Evolutionary conservation across 2,888 invertebrate species (phyloP), one percentile per base, ranked within the genome.

Genomic region (Colletes collaris): DNA sequence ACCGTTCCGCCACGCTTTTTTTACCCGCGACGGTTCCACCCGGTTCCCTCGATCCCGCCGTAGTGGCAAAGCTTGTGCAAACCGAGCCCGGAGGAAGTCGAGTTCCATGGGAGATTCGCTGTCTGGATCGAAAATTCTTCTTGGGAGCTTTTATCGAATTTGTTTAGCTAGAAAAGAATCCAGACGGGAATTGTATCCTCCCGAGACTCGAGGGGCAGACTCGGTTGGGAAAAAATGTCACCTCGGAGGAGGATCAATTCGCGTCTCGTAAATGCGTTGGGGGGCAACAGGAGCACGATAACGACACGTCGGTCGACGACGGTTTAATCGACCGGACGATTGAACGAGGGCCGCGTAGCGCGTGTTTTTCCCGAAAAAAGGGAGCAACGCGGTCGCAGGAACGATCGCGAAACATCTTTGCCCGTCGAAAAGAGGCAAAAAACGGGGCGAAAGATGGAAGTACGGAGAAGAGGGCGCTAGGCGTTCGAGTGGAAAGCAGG

Each of bases 1-100:
- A 40, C 64, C 77, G 78, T 78, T 77, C 77, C 78, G 59, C 69
- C 64, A 40, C 37, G 16, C 62, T 35, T 64, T 56, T 16, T 75
- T 67, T 53, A 46, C 11, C 72, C n/a, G 10, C 11, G 44, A 16
- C 69, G 69, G 69, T 76, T 78, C 64, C 77, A 68, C 63, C 68
- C 68, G 46, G 76, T 58, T 76, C 58, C 56, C 8, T 27, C 44
- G 27, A 27, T 4, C 46, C 13, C 8, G 10, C 4, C 7, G 6
- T 27, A 44, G 44, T 16, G 56, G 37, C 59, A 59, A 77, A 68
- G 78, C 69, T 77, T 60, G 55, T 40, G 69, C 69, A 35, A 78
- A 68, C 67, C 27, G 40, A 8, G 13, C 53, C 27, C 27, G 40
- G 52, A 63, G 37, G 49, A 66, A 66, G 13, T 19, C 35, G 11